Evolutionary conservation across 2,797 vertebrate genomes (phyloP).

Genomic region (Galago senegalensis): DNA sequence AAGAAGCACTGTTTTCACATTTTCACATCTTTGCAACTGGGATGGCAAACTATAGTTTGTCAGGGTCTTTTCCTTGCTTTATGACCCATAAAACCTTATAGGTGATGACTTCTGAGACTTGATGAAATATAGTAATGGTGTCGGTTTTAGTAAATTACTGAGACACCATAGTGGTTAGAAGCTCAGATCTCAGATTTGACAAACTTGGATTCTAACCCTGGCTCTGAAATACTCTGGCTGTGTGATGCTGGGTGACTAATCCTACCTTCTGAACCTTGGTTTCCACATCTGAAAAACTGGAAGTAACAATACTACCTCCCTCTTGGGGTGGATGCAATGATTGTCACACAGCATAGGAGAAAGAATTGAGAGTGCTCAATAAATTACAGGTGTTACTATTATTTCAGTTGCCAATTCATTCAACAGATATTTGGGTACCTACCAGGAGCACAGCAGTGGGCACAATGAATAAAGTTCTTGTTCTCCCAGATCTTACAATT

Average conservation of each 20-base stretch:
- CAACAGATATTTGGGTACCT: background rate
- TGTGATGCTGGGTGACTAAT: accelerated
- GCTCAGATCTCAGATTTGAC: background rate
- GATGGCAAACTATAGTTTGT: background rate
- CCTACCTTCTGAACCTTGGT: background rate
- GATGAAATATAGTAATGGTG: accelerated
- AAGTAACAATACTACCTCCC: background rate
- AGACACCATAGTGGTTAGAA: background rate
- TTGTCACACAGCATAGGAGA: background rate
- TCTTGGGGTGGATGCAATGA: background rate
- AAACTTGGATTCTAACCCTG: background rate
- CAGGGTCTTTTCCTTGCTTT: background rate
- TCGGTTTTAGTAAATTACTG: background rate
- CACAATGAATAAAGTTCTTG: accelerated
- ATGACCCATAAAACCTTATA: background rate
- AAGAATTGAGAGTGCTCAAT: background rate
- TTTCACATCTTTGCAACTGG: background rate
- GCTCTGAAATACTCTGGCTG: background rate
- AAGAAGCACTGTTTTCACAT: background rate
- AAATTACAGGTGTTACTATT: background rate
- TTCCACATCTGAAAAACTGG: background rate
- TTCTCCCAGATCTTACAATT: background rate
- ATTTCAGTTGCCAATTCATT: background rate
- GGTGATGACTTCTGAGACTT: background rate
- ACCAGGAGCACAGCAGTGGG: accelerated